Evolutionary conservation across 2,797 vertebrate species (phyloP), one percentile per base, ranked within the genome.

Genomic region (Cossypha caffra): DNA sequence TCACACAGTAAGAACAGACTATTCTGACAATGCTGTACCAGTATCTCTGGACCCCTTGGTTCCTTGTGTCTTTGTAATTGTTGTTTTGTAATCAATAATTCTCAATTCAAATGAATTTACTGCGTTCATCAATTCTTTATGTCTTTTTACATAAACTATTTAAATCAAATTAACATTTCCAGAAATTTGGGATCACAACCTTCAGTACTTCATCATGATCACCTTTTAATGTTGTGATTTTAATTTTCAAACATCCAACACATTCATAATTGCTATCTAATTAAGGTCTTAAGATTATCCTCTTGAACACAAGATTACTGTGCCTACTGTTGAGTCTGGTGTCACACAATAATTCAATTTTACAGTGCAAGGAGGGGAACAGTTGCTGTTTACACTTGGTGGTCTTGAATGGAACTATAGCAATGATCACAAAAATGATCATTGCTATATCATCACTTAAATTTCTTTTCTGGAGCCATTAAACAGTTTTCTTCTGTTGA

Each of bases 201-300:
- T 90, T 58, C 33, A 64, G 28, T 73, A 52, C 16, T 55, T 68
- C 29, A 66, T 45, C 50, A 35, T 2, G 15, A 51, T 25, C 3
- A 10, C 13, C 10, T 52, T 50, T 77, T 43, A 67, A 63, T 66
- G 47, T 58, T 26, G 25, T 24, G 13, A 52, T n/a, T 85, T 85
- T 50, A 85, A 47, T 38, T 43, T 28, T 86, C 37, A 66, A 74
- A 16, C 9, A 35, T 29, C 63, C 55, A 73, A 55, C 10, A 24
- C 0, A 0, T 35, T 64, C 0, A 0, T 45, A 38, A 57, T 9
- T 50, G 9, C 21, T 75, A 29, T 38, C 40, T 57, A 61, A 52
- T 12, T 40, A 69, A 74, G 14, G 16, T 48, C 17, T 38, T 35
- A 31, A 62, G 15, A 62, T 69, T 28, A 78, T 12, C 14, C 25